Conservation (phyloP, 2,888 invertebrate genomes). For the Ryuthela nishihirai region DNA sequence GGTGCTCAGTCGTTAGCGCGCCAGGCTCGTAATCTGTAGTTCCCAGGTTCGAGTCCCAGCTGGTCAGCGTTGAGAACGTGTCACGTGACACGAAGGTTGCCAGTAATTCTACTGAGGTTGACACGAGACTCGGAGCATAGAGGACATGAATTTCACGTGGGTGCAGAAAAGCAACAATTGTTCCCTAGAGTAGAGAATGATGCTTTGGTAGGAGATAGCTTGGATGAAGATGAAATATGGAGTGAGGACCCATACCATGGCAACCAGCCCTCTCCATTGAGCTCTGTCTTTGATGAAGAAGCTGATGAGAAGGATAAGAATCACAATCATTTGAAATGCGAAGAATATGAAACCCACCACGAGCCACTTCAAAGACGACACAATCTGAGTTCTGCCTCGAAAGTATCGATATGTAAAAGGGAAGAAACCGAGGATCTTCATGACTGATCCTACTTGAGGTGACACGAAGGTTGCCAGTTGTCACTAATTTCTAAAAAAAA, state of each 20-base stretch:
- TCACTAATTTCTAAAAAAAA: too few species aligned
- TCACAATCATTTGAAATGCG: background rate
- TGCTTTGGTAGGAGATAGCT: background rate
- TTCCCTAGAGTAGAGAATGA: background rate
- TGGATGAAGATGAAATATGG: background rate
- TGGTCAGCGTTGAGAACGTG: too few species aligned
- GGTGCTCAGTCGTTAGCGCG: too few species aligned
- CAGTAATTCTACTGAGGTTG: too few species aligned
- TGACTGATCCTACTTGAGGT: background rate
- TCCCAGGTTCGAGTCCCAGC: too few species aligned
- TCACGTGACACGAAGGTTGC: too few species aligned
- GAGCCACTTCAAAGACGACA: background rate
- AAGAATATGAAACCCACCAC: background rate
- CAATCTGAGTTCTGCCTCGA: background rate
- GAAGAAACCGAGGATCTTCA: constrained; percentile 3
- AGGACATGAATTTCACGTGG: background rate
- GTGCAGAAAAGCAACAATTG: background rate
- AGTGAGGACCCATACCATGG: constrained; percentile 2
- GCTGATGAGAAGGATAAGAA: background rate
- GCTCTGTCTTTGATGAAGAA: background rate
- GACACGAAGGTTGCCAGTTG: too few species aligned
- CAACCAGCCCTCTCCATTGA: background rate
- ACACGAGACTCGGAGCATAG: too few species aligned
- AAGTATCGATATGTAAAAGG: background rate
- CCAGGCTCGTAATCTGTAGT: too few species aligned